Percentiles rank a stretch among this genome's conserved stretches.
phyloP scores from a whole-genome alignment of 2,888 invertebrate species.

The Drosophila borborema region DNA sequence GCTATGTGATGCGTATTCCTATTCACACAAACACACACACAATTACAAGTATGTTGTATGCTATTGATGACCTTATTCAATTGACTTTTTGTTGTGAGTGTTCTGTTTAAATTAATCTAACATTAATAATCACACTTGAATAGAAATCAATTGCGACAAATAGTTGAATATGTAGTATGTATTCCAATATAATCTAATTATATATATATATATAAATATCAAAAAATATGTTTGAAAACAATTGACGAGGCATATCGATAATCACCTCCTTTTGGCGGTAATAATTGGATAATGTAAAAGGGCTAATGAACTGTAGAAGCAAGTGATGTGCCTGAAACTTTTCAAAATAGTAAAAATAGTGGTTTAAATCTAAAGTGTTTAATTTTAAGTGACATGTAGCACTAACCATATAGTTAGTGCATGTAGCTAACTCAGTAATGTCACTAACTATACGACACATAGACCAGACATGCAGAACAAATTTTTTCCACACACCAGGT shows the following conservation, averaged over 20 bases:
- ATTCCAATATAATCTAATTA: not conserved
- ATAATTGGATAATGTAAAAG: not conserved
- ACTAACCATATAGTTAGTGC: too few species aligned
- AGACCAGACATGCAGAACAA: too few species aligned
- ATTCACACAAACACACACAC: not conserved
- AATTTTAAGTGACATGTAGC: too few species aligned
- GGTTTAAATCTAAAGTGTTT: too few species aligned
- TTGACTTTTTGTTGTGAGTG: not conserved
- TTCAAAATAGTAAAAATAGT: not conserved
- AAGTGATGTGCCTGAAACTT: not conserved
- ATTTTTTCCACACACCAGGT: too few species aligned
- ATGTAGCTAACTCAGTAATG: too few species aligned
- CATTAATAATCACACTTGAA: not conserved
- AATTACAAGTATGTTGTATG: not conserved
- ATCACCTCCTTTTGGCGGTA: not conserved
- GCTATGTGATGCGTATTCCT: not conserved
- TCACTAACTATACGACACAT: too few species aligned
- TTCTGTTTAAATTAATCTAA: not conserved
- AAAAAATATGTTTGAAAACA: not conserved
- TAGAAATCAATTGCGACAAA: not conserved
- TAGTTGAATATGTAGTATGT: not conserved
- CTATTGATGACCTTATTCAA: constrained; percentile 11
- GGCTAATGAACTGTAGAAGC: not conserved
- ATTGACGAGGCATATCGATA: not conserved
- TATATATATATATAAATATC: too few species aligned